These are phyloP conservation scores for Leucoraja erinaceus DNA, from an alignment of 2,113 vertebrate species.

Conservation along the genomic window DNA sequence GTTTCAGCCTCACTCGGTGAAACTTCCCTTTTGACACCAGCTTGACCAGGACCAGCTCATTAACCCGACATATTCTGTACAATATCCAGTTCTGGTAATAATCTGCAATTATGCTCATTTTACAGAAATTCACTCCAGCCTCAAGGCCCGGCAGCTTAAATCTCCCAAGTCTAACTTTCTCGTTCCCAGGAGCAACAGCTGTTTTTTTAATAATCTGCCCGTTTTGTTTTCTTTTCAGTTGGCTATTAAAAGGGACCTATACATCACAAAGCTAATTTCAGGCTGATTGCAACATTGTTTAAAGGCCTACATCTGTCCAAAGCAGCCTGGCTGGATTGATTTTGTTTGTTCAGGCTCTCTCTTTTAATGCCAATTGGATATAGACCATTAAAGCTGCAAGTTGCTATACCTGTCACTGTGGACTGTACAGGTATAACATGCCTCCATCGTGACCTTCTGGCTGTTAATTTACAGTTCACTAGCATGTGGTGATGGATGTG, in stretches of 20 bases:
- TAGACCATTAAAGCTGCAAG: slow-evolving; percentile 43
- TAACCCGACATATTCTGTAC: slow-evolving; percentile 9
- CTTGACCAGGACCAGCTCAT: background rate
- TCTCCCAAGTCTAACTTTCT: slow-evolving; percentile 41
- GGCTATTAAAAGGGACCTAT: slow-evolving; percentile 44
- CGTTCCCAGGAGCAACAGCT: slow-evolving; percentile 46
- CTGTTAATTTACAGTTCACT: slow-evolving; percentile 39
- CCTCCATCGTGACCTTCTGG: slow-evolving; percentile 42
- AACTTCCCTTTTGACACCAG: background rate
- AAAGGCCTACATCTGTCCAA: slow-evolving; percentile 37
- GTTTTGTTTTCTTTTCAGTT: slow-evolving; percentile 50
- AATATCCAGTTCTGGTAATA: slow-evolving; percentile 36
- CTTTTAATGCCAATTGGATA: slow-evolving; percentile 41
- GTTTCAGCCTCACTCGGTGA: background rate
- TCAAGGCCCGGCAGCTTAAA: slow-evolving; percentile 14
- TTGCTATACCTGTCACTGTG: slow-evolving; percentile 42
- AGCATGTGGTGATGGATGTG: slow-evolving; percentile 46
- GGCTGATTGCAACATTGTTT: slow-evolving; percentile 27
- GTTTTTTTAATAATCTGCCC: slow-evolving; percentile 52
- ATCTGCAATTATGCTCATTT: slow-evolving; percentile 28
- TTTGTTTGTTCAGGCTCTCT: slow-evolving; percentile 40
- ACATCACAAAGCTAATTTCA: slow-evolving; percentile 48
- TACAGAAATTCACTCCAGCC: slow-evolving; percentile 49
- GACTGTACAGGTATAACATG: background rate
- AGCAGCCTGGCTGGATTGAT: slow-evolving; percentile 25